Base-by-base conservation (phyloP, 2,888 invertebrate genomes). In the Phortica magna region DNA sequence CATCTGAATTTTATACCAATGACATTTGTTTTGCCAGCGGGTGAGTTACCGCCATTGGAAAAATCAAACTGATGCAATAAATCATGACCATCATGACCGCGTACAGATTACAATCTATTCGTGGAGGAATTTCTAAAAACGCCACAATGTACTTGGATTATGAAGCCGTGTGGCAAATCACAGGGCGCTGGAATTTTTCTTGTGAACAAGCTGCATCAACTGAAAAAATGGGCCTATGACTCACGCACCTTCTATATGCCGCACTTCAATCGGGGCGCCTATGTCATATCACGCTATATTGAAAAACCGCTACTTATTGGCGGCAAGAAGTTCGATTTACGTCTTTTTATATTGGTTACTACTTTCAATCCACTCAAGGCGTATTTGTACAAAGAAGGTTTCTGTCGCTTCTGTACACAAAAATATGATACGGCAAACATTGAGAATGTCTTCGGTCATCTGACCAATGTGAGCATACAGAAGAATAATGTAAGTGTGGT, bases 381-480 rank as follows among this genome's bases (percentile, higher is more conserved):
- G 59, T 99, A 98, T 92, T 94, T 98, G 87, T 98, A 96, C 91
- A 96, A 96, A 88, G 94, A 97, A 73, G 98, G 98, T 9, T 99
- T 99, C 92, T 98, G 98, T 91, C 94, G 98, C 76, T 99, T 99
- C 93, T 99, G 98, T 88, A 98, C 98, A 0, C 97, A 98, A 72
- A 98, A 98, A 91, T 98, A 98, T 90, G 97, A 98, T 90, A 96
- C 96, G 7, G 97, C 95, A 90, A 95, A 96, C 59, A 96, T 96
- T 59, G 97, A 97, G 91, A 98, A 96, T 91, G 96, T 97, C 95
- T 98, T 97, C 89, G 96, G 98, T 74, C 98, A 98, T 93, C 93
- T 98, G 74, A 98, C 98, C 12, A 99, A 99, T 91, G 98, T 98
- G 5, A 98, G 98, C 77, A 98, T 99, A n/a, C 99, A 99, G 92